Percentiles rank a stretch among this genome's conserved stretches.
phyloP scores from a whole-genome alignment of 1,140 invertebrate species.

The Pseudobourletiella spinata region DNA sequence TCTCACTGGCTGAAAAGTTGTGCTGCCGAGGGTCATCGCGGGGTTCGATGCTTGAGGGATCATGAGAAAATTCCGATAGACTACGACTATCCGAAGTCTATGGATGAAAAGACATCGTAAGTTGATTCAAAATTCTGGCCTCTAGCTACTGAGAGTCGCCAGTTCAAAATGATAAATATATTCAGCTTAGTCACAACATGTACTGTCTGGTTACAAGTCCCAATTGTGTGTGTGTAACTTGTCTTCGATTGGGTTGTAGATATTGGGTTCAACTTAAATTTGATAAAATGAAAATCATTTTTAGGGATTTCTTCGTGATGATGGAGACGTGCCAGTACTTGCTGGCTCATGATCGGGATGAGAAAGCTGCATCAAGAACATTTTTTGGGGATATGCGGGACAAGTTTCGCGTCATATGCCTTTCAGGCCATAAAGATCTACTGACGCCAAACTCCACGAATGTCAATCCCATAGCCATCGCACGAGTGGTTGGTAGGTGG shows the following conservation, averaged over 20 bases:
- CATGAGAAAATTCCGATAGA: constrained; percentile 16
- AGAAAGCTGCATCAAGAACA: constrained; percentile 5
- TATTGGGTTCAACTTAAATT: no score
- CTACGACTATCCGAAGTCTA: constrained; percentile 1
- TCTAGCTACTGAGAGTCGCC: no score
- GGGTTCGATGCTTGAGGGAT: constrained; percentile 5
- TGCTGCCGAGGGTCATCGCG: constrained; percentile 8
- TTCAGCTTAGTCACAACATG: no score
- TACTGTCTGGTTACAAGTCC: no score
- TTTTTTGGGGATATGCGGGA: constrained; percentile 31
- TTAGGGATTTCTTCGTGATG: constrained; percentile 24
- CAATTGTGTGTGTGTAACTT: no score
- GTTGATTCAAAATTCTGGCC: no score
- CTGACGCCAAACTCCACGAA: constrained; percentile 12
- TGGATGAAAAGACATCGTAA: constrained; percentile 5
- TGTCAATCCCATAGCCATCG: constrained; percentile 21
- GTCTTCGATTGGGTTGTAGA: no score
- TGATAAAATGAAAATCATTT: no score
- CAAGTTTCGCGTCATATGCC: constrained; percentile 26
- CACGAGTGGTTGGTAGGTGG: constrained; percentile 18
- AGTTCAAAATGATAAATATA: no score
- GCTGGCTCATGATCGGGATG: neutral
- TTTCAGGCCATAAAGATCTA: constrained; percentile 25
- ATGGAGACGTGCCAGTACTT: constrained; percentile 31
- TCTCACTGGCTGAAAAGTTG: constrained; percentile 24